Conservation (phyloP, 1,140 invertebrate species). For the Drosophila equinoxialis region DNA sequence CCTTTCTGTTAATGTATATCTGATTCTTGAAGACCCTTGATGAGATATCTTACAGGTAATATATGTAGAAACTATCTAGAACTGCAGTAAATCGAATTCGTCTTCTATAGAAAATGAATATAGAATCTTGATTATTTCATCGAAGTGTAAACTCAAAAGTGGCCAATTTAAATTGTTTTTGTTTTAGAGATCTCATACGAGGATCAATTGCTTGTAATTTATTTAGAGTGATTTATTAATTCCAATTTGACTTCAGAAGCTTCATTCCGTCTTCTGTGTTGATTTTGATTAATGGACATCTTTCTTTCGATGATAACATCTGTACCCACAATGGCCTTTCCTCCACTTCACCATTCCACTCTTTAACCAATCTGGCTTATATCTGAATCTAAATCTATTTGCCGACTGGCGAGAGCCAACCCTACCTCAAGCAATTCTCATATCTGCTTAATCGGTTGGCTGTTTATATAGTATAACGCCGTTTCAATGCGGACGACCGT, state of each 20-base stretch:
- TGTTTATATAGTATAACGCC: slow-evolving; percentile 54
- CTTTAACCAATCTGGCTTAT: neutral
- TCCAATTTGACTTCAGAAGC: neutral
- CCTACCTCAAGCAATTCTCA: slow-evolving; percentile 56
- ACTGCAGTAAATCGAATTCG: no score
- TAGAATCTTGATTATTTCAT: no score
- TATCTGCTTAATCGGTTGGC: slow-evolving; percentile 53
- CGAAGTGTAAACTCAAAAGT: neutral
- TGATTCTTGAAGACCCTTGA: no score
- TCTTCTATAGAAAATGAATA: no score
- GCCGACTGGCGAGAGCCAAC: slow-evolving; percentile 31
- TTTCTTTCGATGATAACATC: no score
- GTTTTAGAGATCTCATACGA: no score
- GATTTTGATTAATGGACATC: slow-evolving; percentile 4
- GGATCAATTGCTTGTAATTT: neutral
- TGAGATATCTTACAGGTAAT: no score
- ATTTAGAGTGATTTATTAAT: neutral
- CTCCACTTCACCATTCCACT: neutral
- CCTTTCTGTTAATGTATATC: no score
- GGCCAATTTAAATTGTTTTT: neutral
- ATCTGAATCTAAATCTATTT: slow-evolving; percentile 1
- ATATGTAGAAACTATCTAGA: no score
- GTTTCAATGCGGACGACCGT: slow-evolving; percentile 33
- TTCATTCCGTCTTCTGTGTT: neutral
- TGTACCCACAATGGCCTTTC: neutral